A percentile compares a stretch with the other conserved stretches of the same genome.
These are phyloP conservation scores for Tenrec ecaudatus DNA, from an alignment of 2,113 vertebrate species.

Conservation along the genomic window DNA sequence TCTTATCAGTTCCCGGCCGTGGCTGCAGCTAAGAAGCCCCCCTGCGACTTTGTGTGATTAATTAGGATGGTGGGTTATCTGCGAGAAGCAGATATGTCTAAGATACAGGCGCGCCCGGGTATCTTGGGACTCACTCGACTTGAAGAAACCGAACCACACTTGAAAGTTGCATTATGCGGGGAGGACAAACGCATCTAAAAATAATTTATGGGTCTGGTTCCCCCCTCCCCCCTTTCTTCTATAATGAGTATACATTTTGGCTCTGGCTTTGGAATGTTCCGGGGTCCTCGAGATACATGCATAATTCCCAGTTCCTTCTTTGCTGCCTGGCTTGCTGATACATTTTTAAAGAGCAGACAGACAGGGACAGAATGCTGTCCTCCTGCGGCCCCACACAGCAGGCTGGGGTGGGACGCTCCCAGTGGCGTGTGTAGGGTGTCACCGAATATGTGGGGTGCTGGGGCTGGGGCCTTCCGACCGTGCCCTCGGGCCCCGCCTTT, in stretches of 20 bases:
- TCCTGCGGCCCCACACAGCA: too few relatives aligned
- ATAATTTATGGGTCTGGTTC: background rate
- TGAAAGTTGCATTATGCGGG: slow-evolving; percentile 31
- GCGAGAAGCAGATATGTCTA: slow-evolving; percentile 77
- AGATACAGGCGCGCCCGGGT: slow-evolving; percentile 60
- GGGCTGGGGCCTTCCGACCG: background rate
- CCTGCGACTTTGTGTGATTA: slow-evolving; percentile 69
- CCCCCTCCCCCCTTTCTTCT: background rate
- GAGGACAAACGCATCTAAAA: slow-evolving; percentile 3
- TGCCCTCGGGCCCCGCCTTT: background rate
- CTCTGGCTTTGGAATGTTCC: background rate
- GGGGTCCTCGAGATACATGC: background rate
- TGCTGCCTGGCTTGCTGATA: background rate
- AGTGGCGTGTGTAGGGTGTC: rapidly evolving
- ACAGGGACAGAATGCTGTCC: too few relatives aligned
- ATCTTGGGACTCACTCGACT: slow-evolving; percentile 45
- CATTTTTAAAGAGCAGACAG: background rate
- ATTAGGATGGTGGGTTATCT: slow-evolving; percentile 79
- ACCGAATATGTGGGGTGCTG: too few relatives aligned
- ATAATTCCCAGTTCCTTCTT: background rate
- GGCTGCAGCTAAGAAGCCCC: slow-evolving; percentile 59
- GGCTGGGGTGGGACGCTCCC: rapidly evolving
- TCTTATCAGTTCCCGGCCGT: slow-evolving; percentile 61
- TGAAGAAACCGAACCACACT: slow-evolving; percentile 4
- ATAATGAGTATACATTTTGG: background rate